Evolutionary conservation across 2,113 vertebrate genomes (phyloP), one percentile per base, ranked within the genome.

Genomic region (Crypturellus undulatus): DNA sequence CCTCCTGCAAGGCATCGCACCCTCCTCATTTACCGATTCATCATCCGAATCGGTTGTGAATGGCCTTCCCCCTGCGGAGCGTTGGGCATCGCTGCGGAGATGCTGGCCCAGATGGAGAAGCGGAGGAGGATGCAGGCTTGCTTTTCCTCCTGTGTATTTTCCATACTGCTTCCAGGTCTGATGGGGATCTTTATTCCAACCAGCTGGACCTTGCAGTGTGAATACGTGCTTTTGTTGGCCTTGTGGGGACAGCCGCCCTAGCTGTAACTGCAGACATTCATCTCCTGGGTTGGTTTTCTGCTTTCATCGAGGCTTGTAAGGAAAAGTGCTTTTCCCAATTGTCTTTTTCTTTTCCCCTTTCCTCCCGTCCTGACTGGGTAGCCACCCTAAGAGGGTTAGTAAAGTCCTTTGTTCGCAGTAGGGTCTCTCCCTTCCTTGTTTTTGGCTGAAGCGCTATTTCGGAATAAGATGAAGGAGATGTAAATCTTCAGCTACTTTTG

Each of bases 381-480:
- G 75, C 56, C 81, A 90, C 79, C 82, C 79, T 89, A 67, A 54
- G 16, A 69, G 87, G 43, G 43, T 68, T 64, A 71, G 88, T 89
- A 63, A 8, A 68, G 77, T 47, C 75, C 95, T 95, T 97, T 94
- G 73, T 89, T 84, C 92, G 7, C 93, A 79, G 96, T 95, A 79
- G 97, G 96, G 89, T 83, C 84, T 92, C 76, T 91, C 72, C 76
- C 38, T 94, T 54, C 94, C 87, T 91, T 36, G 14, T 54, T 69
- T 77, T 93, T 92, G 91, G 87, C 87, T 38, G 32, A 56, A 93
- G 92, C 84, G 45, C 63, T 63, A 58, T 91, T 89, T 76, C 91
- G 83, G 84, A 92, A 47, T 69, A 59, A 97, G 96, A 95, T 95
- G 92, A 97, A 90, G 90, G 86, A 91, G 71, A 82, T 89, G 84